Evolutionary conservation across 2,797 vertebrate species (phyloP), one percentile per base, ranked within the genome.

Genomic region (Periparus ater): DNA sequence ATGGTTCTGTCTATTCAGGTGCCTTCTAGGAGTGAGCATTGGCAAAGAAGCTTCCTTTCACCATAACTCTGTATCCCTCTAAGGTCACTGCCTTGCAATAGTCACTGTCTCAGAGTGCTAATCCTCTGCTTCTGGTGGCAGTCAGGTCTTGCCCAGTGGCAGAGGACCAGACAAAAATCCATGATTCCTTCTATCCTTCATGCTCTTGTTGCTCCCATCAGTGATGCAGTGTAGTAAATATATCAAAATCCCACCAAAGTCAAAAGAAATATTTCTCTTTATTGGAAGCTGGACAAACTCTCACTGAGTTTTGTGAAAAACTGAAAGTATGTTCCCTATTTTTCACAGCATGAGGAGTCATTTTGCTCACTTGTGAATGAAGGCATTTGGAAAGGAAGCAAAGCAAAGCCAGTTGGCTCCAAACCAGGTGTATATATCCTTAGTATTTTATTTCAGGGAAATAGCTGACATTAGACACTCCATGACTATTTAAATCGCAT

Each of bases 361-460:
- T 57, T 95, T 92, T 84, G 45, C 68, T 76, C 93, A 53, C 90
- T 97, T 95, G 93, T 96, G 96, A 98, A 98, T 97, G 90, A 96
- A 97, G 89, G 91, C 71, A 92, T 94, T 93, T 89, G 74, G 93
- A 92, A 94, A 97, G 95, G 95, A 98, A 97, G 95, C 18, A 61
- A 94, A 95, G 76, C 80, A 84, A 95, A 95, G 92, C 92, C 93
- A 97, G 55, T 50, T 98, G 97, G 97, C 95, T 91, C 55, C 53
- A 88, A 88, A 92, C 84, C 96, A 97, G 93, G 89, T 95, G 93
- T 81, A 87, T 78, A 95, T 96, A 73, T 94, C 95, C 87, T 25
- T 70, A 87, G 85, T 48, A 95, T 86, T 97, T 97, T 95, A 97
- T 96, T 97, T 96, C 97, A 88, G 91, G 97, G 95, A 97, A 97